These are phyloP conservation scores for Tillus elongatus DNA, from an alignment of 2,888 invertebrate genomes.

Conservation along the genomic window DNA sequence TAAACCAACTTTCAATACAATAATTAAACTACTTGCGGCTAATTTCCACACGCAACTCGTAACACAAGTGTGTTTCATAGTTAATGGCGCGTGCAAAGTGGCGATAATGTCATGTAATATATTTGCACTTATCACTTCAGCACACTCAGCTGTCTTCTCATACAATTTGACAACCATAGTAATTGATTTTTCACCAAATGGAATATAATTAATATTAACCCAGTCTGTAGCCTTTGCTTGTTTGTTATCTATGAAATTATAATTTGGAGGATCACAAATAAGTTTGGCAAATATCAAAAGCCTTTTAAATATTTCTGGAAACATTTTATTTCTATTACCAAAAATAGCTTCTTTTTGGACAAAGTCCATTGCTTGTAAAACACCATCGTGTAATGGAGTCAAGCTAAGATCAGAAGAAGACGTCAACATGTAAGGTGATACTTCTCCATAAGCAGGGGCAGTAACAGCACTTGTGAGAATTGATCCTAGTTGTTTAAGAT, in stretches of 20 bases:
- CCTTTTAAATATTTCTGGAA: conserved; percentile 59
- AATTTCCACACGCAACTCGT: conserved; percentile 76
- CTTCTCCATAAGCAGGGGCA: conserved; percentile 73
- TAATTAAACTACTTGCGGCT: conserved; percentile 65
- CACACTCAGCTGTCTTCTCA: conserved; percentile 60
- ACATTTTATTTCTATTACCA: conserved; percentile 49
- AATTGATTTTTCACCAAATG: conserved; percentile 75
- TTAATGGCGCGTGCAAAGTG: conserved; percentile 63
- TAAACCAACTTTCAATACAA: conserved; percentile 73
- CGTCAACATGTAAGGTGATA: conserved; percentile 71
- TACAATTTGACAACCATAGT: conserved; percentile 67
- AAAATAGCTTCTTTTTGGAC: conserved; percentile 68
- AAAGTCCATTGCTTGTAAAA: conserved; percentile 77
- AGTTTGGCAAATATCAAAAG: conserved; percentile 58
- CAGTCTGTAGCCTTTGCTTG: conserved; percentile 53
- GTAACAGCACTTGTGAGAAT: conserved; percentile 69
- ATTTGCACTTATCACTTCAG: conserved; percentile 60
- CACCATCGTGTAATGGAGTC: conserved; percentile 75
- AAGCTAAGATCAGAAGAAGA: conserved; percentile 63
- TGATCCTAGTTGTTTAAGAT: conserved; percentile 70
- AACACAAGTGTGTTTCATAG: conserved; percentile 72
- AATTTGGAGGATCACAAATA: conserved; percentile 57
- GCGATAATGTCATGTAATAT: conserved; percentile 58
- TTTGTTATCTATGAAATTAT: conserved; percentile 48
- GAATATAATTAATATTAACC: conserved; percentile 73